Evolutionary conservation across 1,140 invertebrate species (phyloP), one percentile per base, ranked within the genome.

Genomic region (Agrypnia vestita): DNA sequence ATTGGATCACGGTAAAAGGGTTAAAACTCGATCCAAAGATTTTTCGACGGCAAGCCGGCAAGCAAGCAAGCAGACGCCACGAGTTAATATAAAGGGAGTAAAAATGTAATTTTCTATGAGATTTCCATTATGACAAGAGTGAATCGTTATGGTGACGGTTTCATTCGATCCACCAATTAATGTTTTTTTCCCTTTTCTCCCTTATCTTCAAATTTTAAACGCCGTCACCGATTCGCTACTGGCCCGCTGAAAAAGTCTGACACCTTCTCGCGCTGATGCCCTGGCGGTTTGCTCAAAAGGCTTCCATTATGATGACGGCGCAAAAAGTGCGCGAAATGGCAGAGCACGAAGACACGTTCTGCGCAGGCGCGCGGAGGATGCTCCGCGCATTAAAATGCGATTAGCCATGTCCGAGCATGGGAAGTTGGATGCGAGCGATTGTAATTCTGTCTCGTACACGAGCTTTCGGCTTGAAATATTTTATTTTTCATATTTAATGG

Each of bases 201-300:
- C n/a, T 51, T 15, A 51, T 8, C n/a, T 51, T n/a, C n/a, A n/a
- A n/a, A n/a, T n/a, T 51, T 12, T 13, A 3, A 51, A 51, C 8
- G n/a, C 8, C 11, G 25, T 6, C 25, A 35, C 25, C 25, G 13
- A 64, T 64, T 25, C 61, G 61, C 61, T 13, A n/a, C 61, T 64
- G 55, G 61, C 61, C 10, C 25, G 19, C 11, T 35, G 61, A 43
- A 64, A 25, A 64, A 64, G 11, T 7, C 61, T 64, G 61, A 64
- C 61, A 64, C 61, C 61, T 64, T n/a, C 15, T 59, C 55, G 15
- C 55, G 55, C 61, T 64, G 61, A 64, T 64, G 61, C 61, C 35
- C 15, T 12, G 61, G 61, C 61, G 61, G 61, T 64, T 64, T 13
- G 19, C 61, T 43, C 61, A 64, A 64, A 51, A 64, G 61, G 35